Evolutionary conservation across 2,113 vertebrate species (phyloP), one percentile per base, ranked within the genome.

Genomic region (Myotis yumanensis): DNA sequence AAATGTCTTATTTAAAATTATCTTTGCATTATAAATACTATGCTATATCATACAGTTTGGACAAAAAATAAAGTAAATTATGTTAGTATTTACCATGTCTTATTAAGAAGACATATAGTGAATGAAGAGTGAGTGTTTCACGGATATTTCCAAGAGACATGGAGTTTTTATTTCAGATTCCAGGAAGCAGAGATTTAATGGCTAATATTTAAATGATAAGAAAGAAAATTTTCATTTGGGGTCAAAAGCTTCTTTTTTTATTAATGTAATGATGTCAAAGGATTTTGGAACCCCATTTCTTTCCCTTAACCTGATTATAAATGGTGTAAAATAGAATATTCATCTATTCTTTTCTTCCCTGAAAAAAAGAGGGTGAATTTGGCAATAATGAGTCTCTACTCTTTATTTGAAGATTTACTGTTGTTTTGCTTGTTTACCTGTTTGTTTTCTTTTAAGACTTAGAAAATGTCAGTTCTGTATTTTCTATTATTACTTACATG

Each of bases 161-260:
- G 81, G 87, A 97, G 88, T 94, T 94, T 96, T 97, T 95, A 93
- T 89, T 97, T 96, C 40, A 95, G 89, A 93, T 97, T 97, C 96
- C 97, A 93, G 96, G 95, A 97, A 96, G 92, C 54, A 92, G 77
- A 95, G 18, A 88, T 90, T 96, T 97, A 97, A 96, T 96, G 81
- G 77, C 95, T 90, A 96, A 79, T 97, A 95, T 94, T 94, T 95
- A 96, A 95, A 95, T 97, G 95, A 91, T 93, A 96, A 90, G 92
- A 95, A 95, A 96, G 75, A 80, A 94, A 81, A 69, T 95, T 96
- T 97, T 96, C 68, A 92, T 85, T 95, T 96, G 76, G 66, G 90
- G 94, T 96, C 89, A 96, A 97, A 94, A 93, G 84, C 68, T 94
- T 96, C 84, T 96, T 51, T 77, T 96, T 97, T 90, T 81, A 62